Conservation (phyloP, 1,140 invertebrate genomes). For the Thaumatotibia leucotreta region DNA sequence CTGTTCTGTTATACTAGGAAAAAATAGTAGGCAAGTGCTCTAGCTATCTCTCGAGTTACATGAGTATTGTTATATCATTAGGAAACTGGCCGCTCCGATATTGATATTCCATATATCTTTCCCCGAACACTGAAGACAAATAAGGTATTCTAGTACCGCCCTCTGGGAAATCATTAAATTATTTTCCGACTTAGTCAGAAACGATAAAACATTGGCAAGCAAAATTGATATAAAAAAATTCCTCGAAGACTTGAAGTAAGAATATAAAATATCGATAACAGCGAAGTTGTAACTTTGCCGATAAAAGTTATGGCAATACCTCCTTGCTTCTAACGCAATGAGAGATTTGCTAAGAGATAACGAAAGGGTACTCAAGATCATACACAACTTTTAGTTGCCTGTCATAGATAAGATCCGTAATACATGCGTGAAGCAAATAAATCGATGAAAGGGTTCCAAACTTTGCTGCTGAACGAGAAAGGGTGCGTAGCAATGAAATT, state of each 20-base stretch:
- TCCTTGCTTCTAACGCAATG: neutral
- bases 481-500: conserved; percentile 15
- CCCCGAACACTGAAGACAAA: neutral
- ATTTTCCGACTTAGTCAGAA: neutral
- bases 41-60: neutral
- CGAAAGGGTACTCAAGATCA: neutral
- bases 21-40: neutral
- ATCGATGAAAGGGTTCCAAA: conserved; percentile 15
- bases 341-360: neutral
- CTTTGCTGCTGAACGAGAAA: conserved; percentile 9
- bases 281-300: neutral
- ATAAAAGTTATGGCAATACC: neutral
- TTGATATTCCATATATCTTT: neutral
- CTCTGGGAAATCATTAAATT: neutral
- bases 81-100: neutral
- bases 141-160: neutral
- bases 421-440: neutral
- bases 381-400: neutral
- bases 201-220: neutral
- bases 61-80: neutral
- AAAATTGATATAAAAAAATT: neutral
- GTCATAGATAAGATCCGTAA: neutral
- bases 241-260: neutral
- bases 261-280: neutral
- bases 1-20: neutral